Evolutionary conservation across 2,113 vertebrate genomes (phyloP).

Genomic region (Mugil cephalus): DNA sequence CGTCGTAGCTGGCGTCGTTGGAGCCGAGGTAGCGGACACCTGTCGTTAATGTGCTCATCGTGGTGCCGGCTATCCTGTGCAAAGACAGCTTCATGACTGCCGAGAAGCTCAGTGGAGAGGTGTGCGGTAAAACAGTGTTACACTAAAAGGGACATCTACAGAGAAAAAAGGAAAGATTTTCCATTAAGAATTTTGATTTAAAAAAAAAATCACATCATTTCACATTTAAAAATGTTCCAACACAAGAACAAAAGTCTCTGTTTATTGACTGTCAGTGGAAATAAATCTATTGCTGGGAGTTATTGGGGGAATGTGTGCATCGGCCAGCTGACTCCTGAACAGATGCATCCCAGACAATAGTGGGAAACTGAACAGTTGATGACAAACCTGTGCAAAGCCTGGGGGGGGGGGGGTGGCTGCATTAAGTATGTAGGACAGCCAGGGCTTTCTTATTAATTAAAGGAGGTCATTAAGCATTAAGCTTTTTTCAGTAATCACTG

Average conservation of each 20-base stretch:
- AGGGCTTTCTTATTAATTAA: slow-evolving; percentile 73
- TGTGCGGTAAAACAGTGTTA: slow-evolving; percentile 22
- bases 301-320: slow-evolving; percentile 45
- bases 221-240: background rate
- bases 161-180: slow-evolving; percentile 1
- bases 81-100: slow-evolving; percentile 93
- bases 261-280: slow-evolving; percentile 15
- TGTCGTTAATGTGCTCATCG: slow-evolving; percentile 93
- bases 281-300: slow-evolving; percentile 51
- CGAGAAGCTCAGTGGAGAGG: slow-evolving; percentile 75
- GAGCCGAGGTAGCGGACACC: slow-evolving; percentile 92
- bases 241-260: background rate
- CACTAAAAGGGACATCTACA: slow-evolving; percentile 39
- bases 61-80: slow-evolving; percentile 92
- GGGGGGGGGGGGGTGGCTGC: slow-evolving; percentile 51
- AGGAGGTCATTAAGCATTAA: slow-evolving; percentile 68
- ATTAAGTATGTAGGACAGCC: slow-evolving; percentile 71
- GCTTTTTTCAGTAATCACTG: slow-evolving; percentile 48
- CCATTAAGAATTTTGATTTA: background rate
- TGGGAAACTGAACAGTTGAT: slow-evolving; percentile 81
- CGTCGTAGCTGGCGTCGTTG: slow-evolving; percentile 93
- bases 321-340: slow-evolving; percentile 73
- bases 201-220: too few relatives aligned
- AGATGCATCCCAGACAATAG: slow-evolving; percentile 79
- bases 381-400: slow-evolving; percentile 70